These are phyloP conservation scores for Samia ricini DNA, from an alignment of 1,140 invertebrate species.

Conservation along the genomic window DNA sequence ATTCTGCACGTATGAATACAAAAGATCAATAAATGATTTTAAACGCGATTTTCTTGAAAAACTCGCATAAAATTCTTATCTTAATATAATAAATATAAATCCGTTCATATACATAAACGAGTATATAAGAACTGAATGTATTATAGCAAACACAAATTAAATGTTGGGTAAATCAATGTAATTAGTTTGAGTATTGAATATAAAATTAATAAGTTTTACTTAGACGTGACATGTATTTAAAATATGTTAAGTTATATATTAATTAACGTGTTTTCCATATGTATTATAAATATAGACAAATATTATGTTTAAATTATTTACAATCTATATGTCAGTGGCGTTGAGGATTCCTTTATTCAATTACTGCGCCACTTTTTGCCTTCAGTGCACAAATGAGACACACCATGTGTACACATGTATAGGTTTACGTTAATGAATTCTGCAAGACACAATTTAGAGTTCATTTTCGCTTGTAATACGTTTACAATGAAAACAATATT, in stretches of 20 bases:
- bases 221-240: too few species aligned
- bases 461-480: slow-evolving; percentile 12
- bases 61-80: too few species aligned
- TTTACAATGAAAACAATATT: slow-evolving; percentile 48
- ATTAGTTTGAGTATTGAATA: too few species aligned
- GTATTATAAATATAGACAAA: slow-evolving; percentile 16
- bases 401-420: slow-evolving; percentile 7
- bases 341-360: slow-evolving; percentile 49
- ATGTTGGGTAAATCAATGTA: too few species aligned
- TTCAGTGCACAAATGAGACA: slow-evolving; percentile 37
- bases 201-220: too few species aligned
- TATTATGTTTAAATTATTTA: slow-evolving; percentile 44
- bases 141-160: too few species aligned
- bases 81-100: not conserved
- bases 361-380: slow-evolving; percentile 34
- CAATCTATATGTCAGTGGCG: slow-evolving; percentile 39
- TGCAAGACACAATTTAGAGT: slow-evolving; percentile 14
- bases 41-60: not conserved
- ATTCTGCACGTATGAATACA: slow-evolving; percentile 28
- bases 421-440: not conserved
- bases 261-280: not conserved
- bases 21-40: slow-evolving; percentile 19
- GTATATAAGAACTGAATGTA: too few species aligned
- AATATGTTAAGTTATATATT: too few species aligned
- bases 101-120: too few species aligned